phyloP scores from a whole-genome alignment of 2,888 invertebrate genomes.

The Conchocele bisecta region DNA sequence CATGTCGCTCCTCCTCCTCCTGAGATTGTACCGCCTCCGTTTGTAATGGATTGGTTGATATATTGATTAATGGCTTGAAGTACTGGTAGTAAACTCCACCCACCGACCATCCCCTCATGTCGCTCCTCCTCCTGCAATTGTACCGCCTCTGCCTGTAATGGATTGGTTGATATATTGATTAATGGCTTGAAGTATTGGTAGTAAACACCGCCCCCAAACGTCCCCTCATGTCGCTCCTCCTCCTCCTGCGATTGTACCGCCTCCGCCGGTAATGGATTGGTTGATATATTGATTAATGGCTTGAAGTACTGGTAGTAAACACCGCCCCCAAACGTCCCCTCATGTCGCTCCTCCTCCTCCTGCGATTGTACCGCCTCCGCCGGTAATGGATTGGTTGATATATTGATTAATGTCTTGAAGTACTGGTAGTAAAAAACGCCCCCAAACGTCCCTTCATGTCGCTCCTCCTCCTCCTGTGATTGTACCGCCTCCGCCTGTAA shows the following conservation, averaged over 20 bases:
- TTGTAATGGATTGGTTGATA: too few species aligned
- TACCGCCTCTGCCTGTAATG: too few species aligned
- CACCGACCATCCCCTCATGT: too few species aligned
- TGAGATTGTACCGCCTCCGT: conserved; percentile 77
- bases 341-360: conserved; percentile 74
- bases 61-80: too few species aligned
- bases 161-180: too few species aligned
- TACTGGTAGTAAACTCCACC: too few species aligned
- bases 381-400: too few species aligned
- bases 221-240: conserved; percentile 84
- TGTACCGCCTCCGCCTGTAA: conserved; percentile 76
- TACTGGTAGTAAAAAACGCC: conserved; percentile 88
- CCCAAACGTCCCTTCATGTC: conserved; percentile 85
- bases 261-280: too few species aligned
- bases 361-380: conserved; percentile 73
- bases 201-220: conserved; percentile 86
- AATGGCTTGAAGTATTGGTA: conserved; percentile 88
- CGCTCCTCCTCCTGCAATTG: too few species aligned
- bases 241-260: conserved; percentile 74
- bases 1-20: conserved; percentile 74
- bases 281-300: too few species aligned
- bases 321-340: conserved; percentile 86
- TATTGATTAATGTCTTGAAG: too few species aligned
- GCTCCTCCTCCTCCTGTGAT: conserved; percentile 75
- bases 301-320: conserved; percentile 89